Percentiles rank a stretch among this genome's conserved stretches.
Conservation (phyloP, 2,888 invertebrate species). For the Tanytarsus gracilentus region DNA sequence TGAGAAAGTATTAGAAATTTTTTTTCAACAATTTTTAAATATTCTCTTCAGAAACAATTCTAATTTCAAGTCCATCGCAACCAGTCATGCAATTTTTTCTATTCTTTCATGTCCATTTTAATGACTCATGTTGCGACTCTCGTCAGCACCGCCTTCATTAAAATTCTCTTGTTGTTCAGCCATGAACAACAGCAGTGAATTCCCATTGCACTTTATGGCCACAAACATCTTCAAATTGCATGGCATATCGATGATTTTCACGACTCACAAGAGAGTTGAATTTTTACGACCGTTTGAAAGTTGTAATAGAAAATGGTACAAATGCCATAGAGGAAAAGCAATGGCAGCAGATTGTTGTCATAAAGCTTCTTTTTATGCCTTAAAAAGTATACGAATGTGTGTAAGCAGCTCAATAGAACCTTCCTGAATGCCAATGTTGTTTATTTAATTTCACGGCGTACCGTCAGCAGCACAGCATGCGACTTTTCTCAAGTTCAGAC, state of each 20-base stretch:
- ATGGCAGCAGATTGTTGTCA: constrained; percentile 1
- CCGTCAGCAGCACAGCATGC: constrained; percentile 1
- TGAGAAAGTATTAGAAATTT: too few relatives aligned
- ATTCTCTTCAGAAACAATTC: too few relatives aligned
- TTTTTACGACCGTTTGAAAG: not conserved
- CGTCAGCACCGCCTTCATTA: too few relatives aligned
- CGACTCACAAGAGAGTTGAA: not conserved
- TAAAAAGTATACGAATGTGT: not conserved
- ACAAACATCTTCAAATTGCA: too few relatives aligned
- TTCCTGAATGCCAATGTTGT: constrained; percentile 10
- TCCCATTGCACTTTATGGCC: too few relatives aligned
- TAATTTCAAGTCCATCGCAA: too few relatives aligned
- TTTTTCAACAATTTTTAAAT: too few relatives aligned
- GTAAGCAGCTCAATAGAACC: constrained; percentile 12
- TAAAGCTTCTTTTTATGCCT: not conserved
- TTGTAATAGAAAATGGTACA: not conserved
- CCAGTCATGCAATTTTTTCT: too few relatives aligned
- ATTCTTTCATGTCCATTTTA: too few relatives aligned
- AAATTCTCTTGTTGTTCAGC: not conserved
- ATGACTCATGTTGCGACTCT: too few relatives aligned
- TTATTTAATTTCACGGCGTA: constrained; percentile 9
- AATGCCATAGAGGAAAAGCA: not conserved
- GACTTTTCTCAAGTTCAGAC: not conserved
- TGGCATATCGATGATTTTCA: too few relatives aligned
- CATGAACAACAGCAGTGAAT: too few relatives aligned